phyloP scores from a whole-genome alignment of 2,888 invertebrate genomes.

The Arctia plantaginis region DNA sequence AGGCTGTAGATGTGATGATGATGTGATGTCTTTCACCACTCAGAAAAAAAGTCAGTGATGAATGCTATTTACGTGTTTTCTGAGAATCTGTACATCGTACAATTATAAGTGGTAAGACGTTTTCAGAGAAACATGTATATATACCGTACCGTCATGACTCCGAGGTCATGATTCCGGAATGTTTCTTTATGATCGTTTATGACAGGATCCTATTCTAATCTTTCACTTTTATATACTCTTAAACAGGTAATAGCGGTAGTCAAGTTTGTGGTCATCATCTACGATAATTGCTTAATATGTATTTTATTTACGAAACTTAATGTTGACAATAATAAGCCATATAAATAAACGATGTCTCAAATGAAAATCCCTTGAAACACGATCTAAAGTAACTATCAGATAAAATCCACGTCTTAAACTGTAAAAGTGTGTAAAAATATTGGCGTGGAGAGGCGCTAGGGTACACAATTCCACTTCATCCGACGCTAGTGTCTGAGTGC shows the following conservation, averaged over 20 bases:
- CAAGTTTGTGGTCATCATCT: background rate
- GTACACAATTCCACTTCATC: conserved; percentile 79
- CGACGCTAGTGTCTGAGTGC: conserved; percentile 79
- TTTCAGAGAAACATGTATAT: background rate
- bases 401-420: conserved; percentile 62
- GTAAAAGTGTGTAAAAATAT: conserved; percentile 74
- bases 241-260: background rate
- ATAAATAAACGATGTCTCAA: conserved; percentile 8
- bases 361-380: conserved; percentile 27
- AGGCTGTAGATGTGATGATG: too few species aligned
- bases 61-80: background rate
- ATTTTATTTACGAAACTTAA: background rate
- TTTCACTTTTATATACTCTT: background rate
- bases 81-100: background rate
- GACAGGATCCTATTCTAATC: background rate
- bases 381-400: conserved; percentile 38
- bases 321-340: background rate
- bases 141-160: background rate
- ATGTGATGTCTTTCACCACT: too few species aligned
- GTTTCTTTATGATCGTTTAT: background rate
- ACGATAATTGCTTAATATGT: background rate
- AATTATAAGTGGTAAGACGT: background rate
- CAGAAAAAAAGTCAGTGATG: background rate
- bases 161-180: background rate
- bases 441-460: conserved; percentile 67